phyloP scores from a whole-genome alignment of 1,140 invertebrate species.

The Lordiphosa mommai region DNA sequence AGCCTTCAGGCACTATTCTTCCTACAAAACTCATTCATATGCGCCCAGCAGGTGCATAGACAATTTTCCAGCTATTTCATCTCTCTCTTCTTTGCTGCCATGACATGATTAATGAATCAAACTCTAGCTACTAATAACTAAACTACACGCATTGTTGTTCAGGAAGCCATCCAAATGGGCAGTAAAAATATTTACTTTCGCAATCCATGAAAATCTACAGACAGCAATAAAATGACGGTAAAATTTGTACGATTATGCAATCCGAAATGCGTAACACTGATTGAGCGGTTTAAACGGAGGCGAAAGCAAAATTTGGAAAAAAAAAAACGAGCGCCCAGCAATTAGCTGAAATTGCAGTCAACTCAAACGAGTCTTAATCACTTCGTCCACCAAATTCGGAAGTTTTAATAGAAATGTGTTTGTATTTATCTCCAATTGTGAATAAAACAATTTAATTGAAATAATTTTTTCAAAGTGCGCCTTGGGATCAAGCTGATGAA shows the following conservation, averaged over 20 bases:
- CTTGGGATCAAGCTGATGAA: slow-evolving; percentile 1
- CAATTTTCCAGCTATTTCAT: neutral
- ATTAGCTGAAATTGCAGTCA: slow-evolving; percentile 32
- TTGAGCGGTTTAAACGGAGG: slow-evolving; percentile 41
- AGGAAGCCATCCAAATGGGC: slow-evolving; percentile 37
- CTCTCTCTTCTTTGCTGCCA: slow-evolving; percentile 3
- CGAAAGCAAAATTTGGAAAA: slow-evolving; percentile 20
- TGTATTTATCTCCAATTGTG: slow-evolving; percentile 29
- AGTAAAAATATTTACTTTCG: slow-evolving; percentile 67
- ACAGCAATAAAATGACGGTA: slow-evolving; percentile 15
- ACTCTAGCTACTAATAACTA: slow-evolving; percentile 31
- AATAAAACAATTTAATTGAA: slow-evolving; percentile 25
- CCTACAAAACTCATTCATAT: slow-evolving; percentile 24
- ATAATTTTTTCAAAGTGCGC: slow-evolving; percentile 15
- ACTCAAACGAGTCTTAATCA: slow-evolving; percentile 23
- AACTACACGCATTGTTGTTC: slow-evolving; percentile 41
- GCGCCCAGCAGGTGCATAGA: slow-evolving; percentile 44
- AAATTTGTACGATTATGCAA: slow-evolving; percentile 53
- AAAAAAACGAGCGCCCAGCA: slow-evolving; percentile 28
- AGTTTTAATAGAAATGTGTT: slow-evolving; percentile 34
- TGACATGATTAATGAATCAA: slow-evolving; percentile 61
- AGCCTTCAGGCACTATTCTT: slow-evolving; percentile 9
- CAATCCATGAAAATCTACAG: slow-evolving; percentile 53
- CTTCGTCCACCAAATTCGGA: slow-evolving; percentile 13
- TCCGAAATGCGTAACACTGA: slow-evolving; percentile 65